A percentile compares a stretch with the other conserved stretches of the same genome.
Evolutionary conservation across 2,888 invertebrate species (phyloP).

Genomic region (Drosophila villosipedis): DNA sequence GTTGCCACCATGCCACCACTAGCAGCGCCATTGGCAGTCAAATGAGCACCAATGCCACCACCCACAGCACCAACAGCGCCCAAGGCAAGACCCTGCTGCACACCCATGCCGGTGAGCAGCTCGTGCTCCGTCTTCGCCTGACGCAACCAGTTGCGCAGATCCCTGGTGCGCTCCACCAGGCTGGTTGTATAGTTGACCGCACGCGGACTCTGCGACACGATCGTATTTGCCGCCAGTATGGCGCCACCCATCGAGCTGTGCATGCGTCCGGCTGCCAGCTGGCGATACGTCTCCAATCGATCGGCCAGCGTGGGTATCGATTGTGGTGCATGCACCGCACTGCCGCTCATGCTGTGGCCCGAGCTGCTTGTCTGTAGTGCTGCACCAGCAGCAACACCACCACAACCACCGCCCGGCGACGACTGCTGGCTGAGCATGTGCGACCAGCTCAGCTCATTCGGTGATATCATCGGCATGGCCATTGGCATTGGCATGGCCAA

Average conservation of each 20-base stretch:
- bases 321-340: constrained; percentile 78
- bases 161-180: constrained; percentile 88
- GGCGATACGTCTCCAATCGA: constrained; percentile 87
- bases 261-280: constrained; percentile 86
- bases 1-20: constrained; percentile 25
- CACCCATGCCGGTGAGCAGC: constrained; percentile 72
- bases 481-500: constrained; percentile 5
- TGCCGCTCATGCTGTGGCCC: constrained; percentile 34
- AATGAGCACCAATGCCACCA: constrained; percentile 18
- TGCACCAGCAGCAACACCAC: neutral
- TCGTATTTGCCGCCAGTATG: constrained; percentile 85
- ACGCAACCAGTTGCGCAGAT: constrained; percentile 89
- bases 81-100: constrained; percentile 50
- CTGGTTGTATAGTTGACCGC: constrained; percentile 87
- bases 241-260: constrained; percentile 85
- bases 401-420: constrained; percentile 16
- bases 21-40: constrained; percentile 19
- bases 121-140: constrained; percentile 86
- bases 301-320: constrained; percentile 86
- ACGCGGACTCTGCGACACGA: constrained; percentile 84
- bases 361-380: constrained; percentile 39
- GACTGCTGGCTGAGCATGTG: constrained; percentile 74
- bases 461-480: constrained; percentile 72
- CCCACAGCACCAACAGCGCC: constrained; percentile 13
- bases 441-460: constrained; percentile 82